A percentile compares a stretch with the other conserved stretches of the same genome.
These are phyloP conservation scores for Galbula dea DNA, from an alignment of 2,113 vertebrate species.

Conservation along the genomic window DNA sequence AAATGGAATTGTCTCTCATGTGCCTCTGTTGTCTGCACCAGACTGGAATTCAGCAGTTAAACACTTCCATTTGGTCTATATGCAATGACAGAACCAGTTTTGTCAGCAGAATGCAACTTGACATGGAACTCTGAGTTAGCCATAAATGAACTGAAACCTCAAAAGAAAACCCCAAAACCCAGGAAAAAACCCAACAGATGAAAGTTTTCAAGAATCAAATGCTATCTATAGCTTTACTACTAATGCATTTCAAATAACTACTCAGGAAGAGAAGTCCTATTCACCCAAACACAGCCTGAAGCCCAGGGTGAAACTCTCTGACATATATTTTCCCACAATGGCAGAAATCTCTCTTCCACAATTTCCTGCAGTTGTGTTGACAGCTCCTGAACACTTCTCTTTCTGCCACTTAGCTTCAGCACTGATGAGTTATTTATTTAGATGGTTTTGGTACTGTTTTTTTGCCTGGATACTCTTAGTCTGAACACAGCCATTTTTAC, in stretches of 20 bases:
- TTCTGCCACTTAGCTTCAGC: not conserved
- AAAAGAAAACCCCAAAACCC: not conserved
- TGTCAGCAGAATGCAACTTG: not conserved
- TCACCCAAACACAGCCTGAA: slow-evolving; percentile 1
- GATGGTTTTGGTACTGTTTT: not conserved
- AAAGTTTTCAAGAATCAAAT: not conserved
- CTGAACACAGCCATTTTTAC: slow-evolving; percentile 18
- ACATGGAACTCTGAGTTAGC: not conserved
- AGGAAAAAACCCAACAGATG: not conserved
- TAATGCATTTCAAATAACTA: not conserved
- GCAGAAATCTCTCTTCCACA: slow-evolving; percentile 26
- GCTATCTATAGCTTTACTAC: not conserved
- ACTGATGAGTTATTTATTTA: not conserved
- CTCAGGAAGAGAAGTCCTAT: not conserved
- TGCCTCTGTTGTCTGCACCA: not conserved
- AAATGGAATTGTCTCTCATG: not conserved
- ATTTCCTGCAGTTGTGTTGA: slow-evolving; percentile 9
- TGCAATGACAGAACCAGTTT: not conserved
- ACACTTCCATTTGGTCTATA: not conserved
- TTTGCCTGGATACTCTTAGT: too few species aligned
- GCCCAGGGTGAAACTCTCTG: not conserved
- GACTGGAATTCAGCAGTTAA: not conserved
- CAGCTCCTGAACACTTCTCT: slow-evolving; percentile 1
- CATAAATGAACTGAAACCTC: not conserved
- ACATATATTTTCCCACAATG: slow-evolving; percentile 16